Evolutionary conservation across 2,888 invertebrate genomes (phyloP), one percentile per base, ranked within the genome.

Genomic region (Leptothorax acervorum): DNA sequence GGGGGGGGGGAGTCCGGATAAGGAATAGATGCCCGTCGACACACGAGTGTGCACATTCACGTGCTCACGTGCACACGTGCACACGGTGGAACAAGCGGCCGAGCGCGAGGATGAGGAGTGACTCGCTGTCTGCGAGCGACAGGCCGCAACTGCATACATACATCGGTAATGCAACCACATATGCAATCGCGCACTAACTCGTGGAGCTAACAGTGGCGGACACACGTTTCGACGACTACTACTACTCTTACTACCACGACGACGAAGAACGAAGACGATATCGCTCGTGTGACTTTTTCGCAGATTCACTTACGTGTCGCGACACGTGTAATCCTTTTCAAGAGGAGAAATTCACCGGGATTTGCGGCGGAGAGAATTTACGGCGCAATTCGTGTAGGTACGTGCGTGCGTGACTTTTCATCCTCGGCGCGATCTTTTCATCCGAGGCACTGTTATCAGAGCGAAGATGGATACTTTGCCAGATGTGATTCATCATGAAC

Each of bases 101-200:
- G 9, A 42, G 15, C 35, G 23, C 0, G 53, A 55, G 62, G 48
- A 74, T 75, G 70, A 78, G 31, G n/a, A 78, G 55, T 78, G 55
- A 31, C 31, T 68, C 45, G 39, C 63, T 45, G 85, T 62, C 85
- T 86, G 86, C 83, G 18, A 45, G 23, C 60, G 85, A 86, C 85
- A 86, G 85, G 48, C 60, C 53, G 71, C 82, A 83, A 86, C 68
- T 83, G 74, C 76, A 82, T 65, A 66, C 48, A 81, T 66, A 45
- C 57, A 53, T 75, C 73, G 74, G 31, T 63, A 55, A 82, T 82
- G 60, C 39, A 60, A 31, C 51, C 82, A 53, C 39, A 53, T 28
- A 39, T 75, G 63, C 63, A 53, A 28, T 35, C 28, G 68, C 28
- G 31, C 39, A 8, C 48, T 23, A 39, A 48, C 51, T 66, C 53